Evolutionary conservation across 2,888 invertebrate species (phyloP).

Genomic region (Drosophila prolongata): DNA sequence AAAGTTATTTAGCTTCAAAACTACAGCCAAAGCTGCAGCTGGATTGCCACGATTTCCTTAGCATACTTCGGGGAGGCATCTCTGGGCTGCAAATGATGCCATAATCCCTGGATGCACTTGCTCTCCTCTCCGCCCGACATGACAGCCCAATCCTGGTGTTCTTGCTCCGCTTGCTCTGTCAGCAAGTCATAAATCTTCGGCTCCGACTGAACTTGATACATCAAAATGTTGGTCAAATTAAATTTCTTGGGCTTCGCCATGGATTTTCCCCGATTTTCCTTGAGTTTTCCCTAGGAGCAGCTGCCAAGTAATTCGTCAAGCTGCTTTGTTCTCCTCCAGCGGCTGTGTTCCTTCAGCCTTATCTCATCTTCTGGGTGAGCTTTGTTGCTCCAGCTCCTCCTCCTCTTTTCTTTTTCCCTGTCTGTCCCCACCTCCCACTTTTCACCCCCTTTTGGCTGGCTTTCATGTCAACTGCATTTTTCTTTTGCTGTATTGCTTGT

Average conservation of each 20-base stretch:
- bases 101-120: conserved; percentile 18
- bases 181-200: conserved; percentile 55
- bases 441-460: conserved; percentile 27
- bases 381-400: conserved; percentile 19
- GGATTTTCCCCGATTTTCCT: background rate
- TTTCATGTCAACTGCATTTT: conserved; percentile 77
- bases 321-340: conserved; percentile 56
- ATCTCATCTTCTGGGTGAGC: conserved; percentile 40
- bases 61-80: background rate
- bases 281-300: conserved; percentile 31
- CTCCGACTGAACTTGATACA: conserved; percentile 47
- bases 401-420: conserved; percentile 5
- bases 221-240: conserved; percentile 63
- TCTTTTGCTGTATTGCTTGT: conserved; percentile 62
- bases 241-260: conserved; percentile 53
- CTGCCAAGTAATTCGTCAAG: conserved; percentile 76
- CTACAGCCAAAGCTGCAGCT: background rate
- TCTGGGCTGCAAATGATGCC: conserved; percentile 27
- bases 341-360: conserved; percentile 18
- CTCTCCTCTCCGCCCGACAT: background rate
- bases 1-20: background rate
- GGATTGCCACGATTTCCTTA: conserved; percentile 2
- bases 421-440: background rate
- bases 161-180: conserved; percentile 28
- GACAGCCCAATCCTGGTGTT: conserved; percentile 20